Evolutionary conservation across 2,797 vertebrate species (phyloP).

Genomic region (Brachyrhaphis roseni): DNA sequence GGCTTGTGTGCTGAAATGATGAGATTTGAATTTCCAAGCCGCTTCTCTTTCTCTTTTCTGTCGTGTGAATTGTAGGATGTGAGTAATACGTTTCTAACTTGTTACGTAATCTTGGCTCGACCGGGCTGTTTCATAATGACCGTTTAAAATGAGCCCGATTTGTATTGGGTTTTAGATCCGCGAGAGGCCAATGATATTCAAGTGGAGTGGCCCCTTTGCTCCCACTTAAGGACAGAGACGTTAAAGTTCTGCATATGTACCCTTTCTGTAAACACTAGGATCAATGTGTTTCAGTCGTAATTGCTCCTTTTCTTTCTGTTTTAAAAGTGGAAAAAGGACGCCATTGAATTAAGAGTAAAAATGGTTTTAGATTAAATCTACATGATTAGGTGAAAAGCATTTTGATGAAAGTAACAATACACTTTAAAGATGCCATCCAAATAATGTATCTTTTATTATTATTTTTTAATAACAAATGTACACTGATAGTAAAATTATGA

Average conservation of each 20-base stretch:
- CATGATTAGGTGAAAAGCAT: not conserved
- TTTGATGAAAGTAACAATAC: not conserved
- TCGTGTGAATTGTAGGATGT: slow-evolving; percentile 14
- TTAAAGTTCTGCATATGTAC: not conserved
- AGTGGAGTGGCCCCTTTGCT: not conserved
- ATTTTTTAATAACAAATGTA: not conserved
- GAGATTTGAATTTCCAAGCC: slow-evolving; percentile 25
- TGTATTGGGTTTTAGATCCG: slow-evolving; percentile 24
- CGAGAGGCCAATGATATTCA: slow-evolving; percentile 17
- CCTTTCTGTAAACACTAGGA: not conserved
- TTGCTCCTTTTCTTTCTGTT: not conserved
- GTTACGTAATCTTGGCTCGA: slow-evolving; percentile 27
- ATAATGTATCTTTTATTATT: not conserved
- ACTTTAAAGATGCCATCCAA: not conserved
- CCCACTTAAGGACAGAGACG: not conserved
- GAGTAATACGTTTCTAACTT: slow-evolving; percentile 21
- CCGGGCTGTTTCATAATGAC: slow-evolving; percentile 21
- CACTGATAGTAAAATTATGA: not conserved
- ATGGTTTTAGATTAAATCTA: not conserved
- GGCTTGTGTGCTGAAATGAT: slow-evolving; percentile 17
- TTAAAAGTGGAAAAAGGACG: not conserved
- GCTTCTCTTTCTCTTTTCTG: slow-evolving; percentile 24
- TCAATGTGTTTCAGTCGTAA: slow-evolving; percentile 7
- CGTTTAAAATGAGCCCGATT: slow-evolving; percentile 31
- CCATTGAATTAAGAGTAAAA: not conserved